A percentile compares a stretch with the other conserved stretches of the same genome.
Conservation (phyloP, 1,140 invertebrate species). For the Dufourea novaeangliae region DNA sequence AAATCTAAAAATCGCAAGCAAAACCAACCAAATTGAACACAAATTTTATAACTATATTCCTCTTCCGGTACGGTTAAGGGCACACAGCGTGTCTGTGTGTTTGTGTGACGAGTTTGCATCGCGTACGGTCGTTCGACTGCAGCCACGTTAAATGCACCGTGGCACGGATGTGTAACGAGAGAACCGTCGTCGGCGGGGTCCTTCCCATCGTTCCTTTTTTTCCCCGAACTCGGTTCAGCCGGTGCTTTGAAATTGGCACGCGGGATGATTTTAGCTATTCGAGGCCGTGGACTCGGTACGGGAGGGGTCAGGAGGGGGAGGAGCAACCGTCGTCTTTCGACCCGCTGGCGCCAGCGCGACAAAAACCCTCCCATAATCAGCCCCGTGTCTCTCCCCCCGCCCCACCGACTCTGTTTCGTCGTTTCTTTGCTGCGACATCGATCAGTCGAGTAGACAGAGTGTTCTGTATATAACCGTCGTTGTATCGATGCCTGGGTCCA, state of each 20-base stretch:
- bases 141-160: conserved; percentile 46
- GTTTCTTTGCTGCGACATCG: background rate
- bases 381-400: conserved; percentile 61
- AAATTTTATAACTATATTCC: background rate
- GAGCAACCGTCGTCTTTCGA: conserved; percentile 25
- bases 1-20: no score
- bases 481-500: no score
- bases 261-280: conserved; percentile 62
- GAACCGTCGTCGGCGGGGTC: conserved; percentile 1
- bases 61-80: background rate
- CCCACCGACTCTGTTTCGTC: no score
- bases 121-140: background rate
- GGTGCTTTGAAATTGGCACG: conserved; percentile 64
- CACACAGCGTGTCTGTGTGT: no score
- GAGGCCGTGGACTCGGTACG: background rate
- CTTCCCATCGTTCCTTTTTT: conserved; percentile 19
- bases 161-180: conserved; percentile 54
- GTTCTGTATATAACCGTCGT: no score
- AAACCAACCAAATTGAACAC: no score
- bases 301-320: conserved; percentile 9
- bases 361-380: conserved; percentile 66
- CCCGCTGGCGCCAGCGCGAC: conserved; percentile 62
- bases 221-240: conserved; percentile 7
- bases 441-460: background rate
- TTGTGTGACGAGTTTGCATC: background rate